A percentile compares a stretch with the other conserved stretches of the same genome.
These are phyloP conservation scores for Alosa sapidissima DNA, from an alignment of 2,797 vertebrate genomes.

Conservation along the genomic window DNA sequence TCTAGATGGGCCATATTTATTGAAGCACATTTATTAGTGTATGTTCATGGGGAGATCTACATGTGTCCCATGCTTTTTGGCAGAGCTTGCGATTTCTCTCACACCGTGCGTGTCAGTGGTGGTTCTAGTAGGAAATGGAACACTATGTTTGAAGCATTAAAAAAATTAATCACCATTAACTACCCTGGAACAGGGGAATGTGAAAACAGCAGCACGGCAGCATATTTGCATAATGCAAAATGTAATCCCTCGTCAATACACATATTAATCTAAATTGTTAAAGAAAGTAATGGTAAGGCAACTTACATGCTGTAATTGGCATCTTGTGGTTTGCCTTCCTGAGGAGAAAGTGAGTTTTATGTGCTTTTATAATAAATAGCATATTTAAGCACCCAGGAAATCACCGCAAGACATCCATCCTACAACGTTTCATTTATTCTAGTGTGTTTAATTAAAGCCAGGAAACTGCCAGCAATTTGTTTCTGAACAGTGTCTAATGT, in stretches of 20 bases:
- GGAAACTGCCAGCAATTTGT: slow-evolving; percentile 98
- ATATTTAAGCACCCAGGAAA: slow-evolving; percentile 99
- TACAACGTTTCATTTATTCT: slow-evolving; percentile 99
- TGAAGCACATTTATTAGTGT: slow-evolving; percentile 6
- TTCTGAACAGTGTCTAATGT: slow-evolving; percentile 99
- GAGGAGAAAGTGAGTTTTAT: slow-evolving; percentile 92
- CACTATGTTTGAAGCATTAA: slow-evolving; percentile 63
- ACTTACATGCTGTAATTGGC: slow-evolving; percentile 81
- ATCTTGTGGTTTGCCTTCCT: slow-evolving; percentile 95
- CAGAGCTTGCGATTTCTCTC: slow-evolving; percentile 62
- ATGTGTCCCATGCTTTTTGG: slow-evolving; percentile 58
- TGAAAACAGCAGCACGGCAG: slow-evolving; percentile 75
- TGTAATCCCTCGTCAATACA: slow-evolving; percentile 78
- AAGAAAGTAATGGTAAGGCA: slow-evolving; percentile 71
- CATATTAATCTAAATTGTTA: slow-evolving; percentile 79
- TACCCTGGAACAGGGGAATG: slow-evolving; percentile 68
- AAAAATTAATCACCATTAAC: slow-evolving; percentile 67
- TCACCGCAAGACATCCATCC: slow-evolving; percentile 97
- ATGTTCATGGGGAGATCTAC: slow-evolving; percentile 12
- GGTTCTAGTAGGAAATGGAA: slow-evolving; percentile 71
- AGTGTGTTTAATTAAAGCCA: slow-evolving; percentile 99
- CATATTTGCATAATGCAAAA: slow-evolving; percentile 83
- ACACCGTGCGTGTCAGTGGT: slow-evolving; percentile 67
- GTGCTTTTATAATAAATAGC: slow-evolving; percentile 99
- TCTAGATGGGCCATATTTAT: slow-evolving; percentile 4